Conservation (phyloP, 2,113 vertebrate species). For the Syrrhaptes paradoxus region DNA sequence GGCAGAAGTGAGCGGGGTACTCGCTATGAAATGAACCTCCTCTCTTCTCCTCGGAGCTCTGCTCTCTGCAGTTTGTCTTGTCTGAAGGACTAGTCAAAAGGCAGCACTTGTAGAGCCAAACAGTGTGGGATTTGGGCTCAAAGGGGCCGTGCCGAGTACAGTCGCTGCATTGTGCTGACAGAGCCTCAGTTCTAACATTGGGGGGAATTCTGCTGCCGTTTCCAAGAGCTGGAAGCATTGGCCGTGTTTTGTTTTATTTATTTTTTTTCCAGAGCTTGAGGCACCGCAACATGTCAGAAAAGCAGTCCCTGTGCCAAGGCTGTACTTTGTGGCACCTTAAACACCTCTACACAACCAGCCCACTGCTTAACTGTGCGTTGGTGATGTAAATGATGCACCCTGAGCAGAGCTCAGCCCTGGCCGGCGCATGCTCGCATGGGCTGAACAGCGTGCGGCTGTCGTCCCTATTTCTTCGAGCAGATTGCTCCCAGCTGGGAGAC, state of each 20-base stretch:
- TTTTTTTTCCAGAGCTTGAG: not conserved
- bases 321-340: not conserved
- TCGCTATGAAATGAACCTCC: not conserved
- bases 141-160: not conserved
- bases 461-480: rapidly evolving
- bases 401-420: not conserved
- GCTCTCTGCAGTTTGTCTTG: not conserved
- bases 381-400: not conserved
- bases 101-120: not conserved
- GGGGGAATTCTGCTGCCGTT: not conserved
- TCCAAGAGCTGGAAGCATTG: not conserved
- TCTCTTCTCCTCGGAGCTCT: rapidly evolving
- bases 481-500: not conserved
- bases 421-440: rapidly evolving
- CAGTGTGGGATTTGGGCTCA: not conserved
- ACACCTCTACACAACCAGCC: rapidly evolving
- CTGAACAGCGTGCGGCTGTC: rapidly evolving
- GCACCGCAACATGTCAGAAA: not conserved
- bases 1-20: not conserved
- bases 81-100: not conserved
- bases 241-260: not conserved
- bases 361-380: rapidly evolving
- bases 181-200: rapidly evolving
- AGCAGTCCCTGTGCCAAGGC: not conserved
- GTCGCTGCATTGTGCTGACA: not conserved